Base-by-base conservation (phyloP, 2,797 vertebrate genomes). In the Gambusia yucatana region DNA sequence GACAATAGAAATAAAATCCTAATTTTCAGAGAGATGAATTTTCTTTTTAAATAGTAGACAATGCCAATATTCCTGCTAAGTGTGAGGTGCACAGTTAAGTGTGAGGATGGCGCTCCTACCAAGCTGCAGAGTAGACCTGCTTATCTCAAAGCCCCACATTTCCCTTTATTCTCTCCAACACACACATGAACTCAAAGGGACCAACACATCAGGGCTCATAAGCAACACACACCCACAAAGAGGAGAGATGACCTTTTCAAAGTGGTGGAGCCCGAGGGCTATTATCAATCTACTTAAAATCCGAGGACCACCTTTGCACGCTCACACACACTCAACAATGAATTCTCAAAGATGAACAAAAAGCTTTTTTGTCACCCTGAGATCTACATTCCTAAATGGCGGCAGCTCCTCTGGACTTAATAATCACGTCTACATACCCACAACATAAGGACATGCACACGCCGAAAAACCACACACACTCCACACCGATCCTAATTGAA, bases 91-190 rank as follows among this genome's bases (percentile, higher is more conserved):
- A 47, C 57, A 77, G 77, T 82, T 88, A 47, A 79, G 84, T 83
- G 83, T 0, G 25, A 86, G 80, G 73, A 79, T 73, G 82, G 76
- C 73, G 77, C 75, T 79, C 84, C 87, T 77, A 81, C 84, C 69
- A 85, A 77, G 88, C 84, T 84, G 67, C 75, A 83, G 78, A 84
- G 75, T 63, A 79, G 52, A 80, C 73, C 73, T 80, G 85, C 89
- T 93, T 93, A 93, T 93, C 91, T 92, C 80, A 20, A 69, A 83
- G 76, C 84, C 78, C 79, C 93, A 94, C 86, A 81, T 86, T 93
- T 91, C 81, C 85, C 33, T 91, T 90, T 85, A 85, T 90, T 89
- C 81, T 78, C 63, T 75, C 71, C 61, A 22, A 43, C 81, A 78
- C 80, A 75, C 47, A 48, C 70, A 77, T 72, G 71, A 16, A 43